phyloP scores from a whole-genome alignment of 2,113 vertebrate genomes.

The Nothoprocta pentlandii region DNA sequence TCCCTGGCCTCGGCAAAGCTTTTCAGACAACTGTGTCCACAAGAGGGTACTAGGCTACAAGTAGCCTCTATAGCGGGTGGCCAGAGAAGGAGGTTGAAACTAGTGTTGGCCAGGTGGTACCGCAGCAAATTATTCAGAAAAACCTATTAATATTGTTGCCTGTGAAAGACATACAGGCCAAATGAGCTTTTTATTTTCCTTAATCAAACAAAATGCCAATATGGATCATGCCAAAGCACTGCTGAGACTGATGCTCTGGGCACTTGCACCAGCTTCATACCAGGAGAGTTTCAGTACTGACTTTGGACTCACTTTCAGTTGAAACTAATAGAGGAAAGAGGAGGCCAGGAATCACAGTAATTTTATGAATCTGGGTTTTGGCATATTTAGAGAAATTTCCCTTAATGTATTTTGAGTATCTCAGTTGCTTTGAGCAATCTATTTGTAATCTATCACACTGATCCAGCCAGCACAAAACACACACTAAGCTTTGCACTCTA shows the following conservation, averaged over 20 bases:
- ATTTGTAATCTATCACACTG: conserved; percentile 43
- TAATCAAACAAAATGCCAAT: background rate
- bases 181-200: background rate
- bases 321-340: background rate
- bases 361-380: conserved; percentile 42
- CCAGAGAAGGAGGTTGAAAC: background rate
- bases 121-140: background rate
- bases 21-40: conserved; percentile 12
- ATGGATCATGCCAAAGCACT: background rate
- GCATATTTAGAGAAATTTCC: background rate
- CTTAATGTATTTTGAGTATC: conserved; percentile 53
- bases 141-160: background rate
- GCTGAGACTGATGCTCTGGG: background rate
- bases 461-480: conserved; percentile 52
- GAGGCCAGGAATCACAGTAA: background rate
- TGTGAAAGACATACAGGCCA: background rate
- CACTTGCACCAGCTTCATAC: background rate
- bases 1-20: background rate
- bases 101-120: background rate
- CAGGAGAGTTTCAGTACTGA: background rate
- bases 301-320: background rate
- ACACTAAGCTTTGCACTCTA: background rate
- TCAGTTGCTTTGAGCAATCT: conserved; percentile 51
- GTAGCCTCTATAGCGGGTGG: background rate
- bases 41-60: conserved; percentile 63